Conservation (phyloP, 2,888 invertebrate genomes). For the Atethmia centrago region DNA sequence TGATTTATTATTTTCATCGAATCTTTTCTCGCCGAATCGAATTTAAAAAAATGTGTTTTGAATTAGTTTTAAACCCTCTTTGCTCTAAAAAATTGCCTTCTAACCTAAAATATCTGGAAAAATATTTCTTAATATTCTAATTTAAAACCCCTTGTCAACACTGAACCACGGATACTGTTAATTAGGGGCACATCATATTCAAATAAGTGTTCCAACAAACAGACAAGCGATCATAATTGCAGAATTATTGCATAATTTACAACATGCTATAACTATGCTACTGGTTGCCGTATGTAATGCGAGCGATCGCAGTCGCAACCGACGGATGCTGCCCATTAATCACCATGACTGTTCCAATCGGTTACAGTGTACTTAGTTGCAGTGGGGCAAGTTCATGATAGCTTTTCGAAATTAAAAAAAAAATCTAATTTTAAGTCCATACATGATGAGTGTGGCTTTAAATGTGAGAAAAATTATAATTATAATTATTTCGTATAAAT, state of each 20-base stretch:
- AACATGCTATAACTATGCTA: conserved; percentile 39
- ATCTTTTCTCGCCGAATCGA: background rate
- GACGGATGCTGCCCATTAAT: conserved; percentile 65
- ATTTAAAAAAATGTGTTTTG: background rate
- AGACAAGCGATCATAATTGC: conserved; percentile 36
- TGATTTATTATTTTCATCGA: background rate
- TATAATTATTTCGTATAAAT: too few relatives aligned
- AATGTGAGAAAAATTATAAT: background rate
- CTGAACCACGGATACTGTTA: background rate
- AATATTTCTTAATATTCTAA: background rate
- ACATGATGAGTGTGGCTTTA: background rate
- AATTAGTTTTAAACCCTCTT: background rate
- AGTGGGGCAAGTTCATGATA: conserved; percentile 25
- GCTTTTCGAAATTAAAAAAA: background rate
- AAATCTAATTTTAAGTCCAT: too few relatives aligned
- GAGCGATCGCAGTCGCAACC: conserved; percentile 45
- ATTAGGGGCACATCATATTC: conserved; percentile 7
- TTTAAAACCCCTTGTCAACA: background rate
- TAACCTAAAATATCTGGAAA: too few relatives aligned
- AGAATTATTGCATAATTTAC: conserved; percentile 48
- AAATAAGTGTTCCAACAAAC: conserved; percentile 34
- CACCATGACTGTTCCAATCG: conserved; percentile 56
- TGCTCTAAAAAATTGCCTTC: background rate
- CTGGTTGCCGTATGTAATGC: conserved; percentile 51
- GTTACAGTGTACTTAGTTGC: conserved; percentile 36